Evolutionary conservation across 2,797 vertebrate genomes (phyloP).

Genomic region (Coregonus suidteri): DNA sequence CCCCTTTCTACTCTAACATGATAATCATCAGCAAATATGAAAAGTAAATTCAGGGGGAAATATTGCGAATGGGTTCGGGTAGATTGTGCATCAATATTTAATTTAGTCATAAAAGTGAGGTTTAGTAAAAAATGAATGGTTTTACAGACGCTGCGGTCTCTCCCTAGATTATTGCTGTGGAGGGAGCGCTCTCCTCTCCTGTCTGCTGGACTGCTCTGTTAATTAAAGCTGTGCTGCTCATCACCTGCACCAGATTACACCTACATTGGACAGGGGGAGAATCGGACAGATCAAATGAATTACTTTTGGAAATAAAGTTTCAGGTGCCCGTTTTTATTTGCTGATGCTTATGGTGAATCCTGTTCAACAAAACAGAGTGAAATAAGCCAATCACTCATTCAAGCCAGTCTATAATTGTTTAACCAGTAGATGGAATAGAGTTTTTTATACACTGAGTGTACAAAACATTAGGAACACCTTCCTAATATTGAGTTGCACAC

Average conservation of each 20-base stretch:
- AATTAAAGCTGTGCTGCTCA: slow-evolving; percentile 54
- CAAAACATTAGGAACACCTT: no score
- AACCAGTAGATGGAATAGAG: not conserved
- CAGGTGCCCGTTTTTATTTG: slow-evolving; percentile 48
- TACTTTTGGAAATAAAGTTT: slow-evolving; percentile 52
- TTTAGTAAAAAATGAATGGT: slow-evolving; percentile 71
- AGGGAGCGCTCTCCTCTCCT: slow-evolving; percentile 36
- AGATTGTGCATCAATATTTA: slow-evolving; percentile 80
- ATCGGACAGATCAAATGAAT: slow-evolving; percentile 58
- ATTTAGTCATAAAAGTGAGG: slow-evolving; percentile 73
- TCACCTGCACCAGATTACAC: slow-evolving; percentile 61
- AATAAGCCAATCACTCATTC: not conserved
- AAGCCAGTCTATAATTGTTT: slow-evolving; percentile 1
- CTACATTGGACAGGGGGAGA: slow-evolving; percentile 48
- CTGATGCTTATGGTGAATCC: slow-evolving; percentile 7
- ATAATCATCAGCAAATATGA: slow-evolving; percentile 79
- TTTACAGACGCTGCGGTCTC: slow-evolving; percentile 42
- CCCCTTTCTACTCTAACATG: slow-evolving; percentile 38
- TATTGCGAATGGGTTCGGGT: slow-evolving; percentile 76
- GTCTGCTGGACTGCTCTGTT: slow-evolving; percentile 49
- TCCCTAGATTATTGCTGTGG: slow-evolving; percentile 35
- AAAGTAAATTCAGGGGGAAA: slow-evolving; percentile 77
- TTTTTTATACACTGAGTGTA: not conserved
- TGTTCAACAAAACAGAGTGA: slow-evolving; percentile 4
- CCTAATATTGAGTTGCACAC: no score